Base-by-base conservation (phyloP, 2,888 invertebrate species). In the Cryptocephalus moraei region DNA sequence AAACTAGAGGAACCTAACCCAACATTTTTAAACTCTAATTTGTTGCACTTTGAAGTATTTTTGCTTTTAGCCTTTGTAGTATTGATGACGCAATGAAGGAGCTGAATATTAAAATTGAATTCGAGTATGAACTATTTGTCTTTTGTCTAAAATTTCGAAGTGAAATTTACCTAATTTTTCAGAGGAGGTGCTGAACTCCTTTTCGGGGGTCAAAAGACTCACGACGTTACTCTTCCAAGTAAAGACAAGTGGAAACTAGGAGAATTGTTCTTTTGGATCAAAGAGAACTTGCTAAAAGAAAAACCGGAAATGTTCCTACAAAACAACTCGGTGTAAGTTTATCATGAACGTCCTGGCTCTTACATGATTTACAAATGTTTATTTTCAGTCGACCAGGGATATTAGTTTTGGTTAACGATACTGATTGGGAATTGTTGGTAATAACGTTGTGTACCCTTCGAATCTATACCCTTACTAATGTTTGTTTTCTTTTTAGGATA, bases 111-210 rank as follows among this genome's bases (percentile, higher is more conserved):
- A 57, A 52, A 43, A 52, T 67, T 11, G 64, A 65, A 53, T 67
- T 67, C 56, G 63, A 65, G 67, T 66, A 59, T 9, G 13, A 13
- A 12, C 12, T 12, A 13, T 4, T 40, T 40, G 14, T 12, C 10
- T 12, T 40, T 36, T 46, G 33, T 41, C 32, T 33, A 31, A 31
- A 31, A 39, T 10, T 32, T 9, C 11, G 47, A 55, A 46, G 31
- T 32, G 4, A 4, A 42, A 33, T 12, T 3, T 10, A n/a, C 4
- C 10, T 13, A 10, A 43, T 36, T 34, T 62, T 81, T 69, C 61
- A 88, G 90, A 39, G 94, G 95, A 10, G 95, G 95, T 1, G 91
- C 92, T 0, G 94, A 95, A 66, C 68, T 91, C n/a, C 70, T 95
- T 1, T 91, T 94, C 67, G 85, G 85, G 54, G 90, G 88, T 61